Conservation (phyloP, 2,113 vertebrate genomes). For the Chaenocephalus aceratus region DNA sequence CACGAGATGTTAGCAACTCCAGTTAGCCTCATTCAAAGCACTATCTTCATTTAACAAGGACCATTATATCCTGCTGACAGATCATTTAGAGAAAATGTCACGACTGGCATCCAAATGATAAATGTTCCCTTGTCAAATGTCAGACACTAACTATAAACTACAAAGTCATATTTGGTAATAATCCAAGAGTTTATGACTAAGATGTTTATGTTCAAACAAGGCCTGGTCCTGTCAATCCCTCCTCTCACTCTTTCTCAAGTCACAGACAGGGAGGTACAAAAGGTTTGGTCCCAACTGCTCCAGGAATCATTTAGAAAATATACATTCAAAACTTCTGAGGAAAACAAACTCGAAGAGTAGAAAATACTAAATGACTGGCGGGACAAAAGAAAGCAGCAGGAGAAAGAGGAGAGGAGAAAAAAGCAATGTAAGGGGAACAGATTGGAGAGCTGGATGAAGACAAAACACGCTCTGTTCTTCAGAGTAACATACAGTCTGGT, state of each 20-base stretch:
- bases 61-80: slow-evolving; percentile 26
- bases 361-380: slow-evolving; percentile 73
- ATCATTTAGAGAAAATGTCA: slow-evolving; percentile 41
- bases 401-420: slow-evolving; percentile 35
- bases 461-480: slow-evolving; percentile 42
- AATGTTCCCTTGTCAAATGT: slow-evolving; percentile 43
- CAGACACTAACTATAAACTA: slow-evolving; percentile 26
- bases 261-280: slow-evolving; percentile 66
- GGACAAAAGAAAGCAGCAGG: slow-evolving; percentile 38
- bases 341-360: slow-evolving; percentile 83
- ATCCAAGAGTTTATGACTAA: slow-evolving; percentile 34
- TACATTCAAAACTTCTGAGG: slow-evolving; percentile 91
- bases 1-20: slow-evolving; percentile 25
- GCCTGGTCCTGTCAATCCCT: slow-evolving; percentile 41
- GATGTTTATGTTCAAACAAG: slow-evolving; percentile 36
- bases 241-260: slow-evolving; percentile 43
- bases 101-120: slow-evolving; percentile 41
- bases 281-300: slow-evolving; percentile 89
- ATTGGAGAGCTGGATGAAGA: slow-evolving; percentile 21
- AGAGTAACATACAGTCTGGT: slow-evolving; percentile 54
- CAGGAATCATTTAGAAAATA: slow-evolving; percentile 90
- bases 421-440: slow-evolving; percentile 4
- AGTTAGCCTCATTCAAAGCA: slow-evolving; percentile 43
- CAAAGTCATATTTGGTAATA: slow-evolving; percentile 30
- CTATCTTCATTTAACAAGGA: background rate